Evolutionary conservation across 2,113 vertebrate genomes (phyloP).

Genomic region (Entelurus aequoreus): DNA sequence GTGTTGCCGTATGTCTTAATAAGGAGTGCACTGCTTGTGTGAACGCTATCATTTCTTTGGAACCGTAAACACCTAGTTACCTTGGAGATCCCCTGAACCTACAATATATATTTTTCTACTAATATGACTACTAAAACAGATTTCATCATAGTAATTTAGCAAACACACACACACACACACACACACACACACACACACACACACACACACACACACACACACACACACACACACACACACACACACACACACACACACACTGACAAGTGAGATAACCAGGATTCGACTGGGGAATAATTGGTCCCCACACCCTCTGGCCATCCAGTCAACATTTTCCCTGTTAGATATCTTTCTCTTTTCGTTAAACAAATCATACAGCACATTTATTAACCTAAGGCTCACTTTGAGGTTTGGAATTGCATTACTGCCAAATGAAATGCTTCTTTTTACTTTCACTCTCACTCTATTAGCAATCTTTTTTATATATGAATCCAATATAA

Average conservation of each 20-base stretch:
- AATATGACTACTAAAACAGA: background rate
- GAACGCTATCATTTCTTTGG: background rate
- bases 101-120: background rate
- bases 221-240: background rate
- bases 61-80: background rate
- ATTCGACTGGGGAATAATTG: constrained; percentile 31
- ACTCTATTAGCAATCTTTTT: constrained; percentile 45
- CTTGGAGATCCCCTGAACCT: background rate
- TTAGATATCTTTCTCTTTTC: constrained; percentile 24
- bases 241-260: background rate
- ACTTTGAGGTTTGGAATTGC: constrained; percentile 41
- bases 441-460: constrained; percentile 25
- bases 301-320: constrained; percentile 2
- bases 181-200: too few species aligned
- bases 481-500: constrained; percentile 52
- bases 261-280: constrained; percentile 27
- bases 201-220: background rate
- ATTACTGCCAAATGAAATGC: constrained; percentile 26
- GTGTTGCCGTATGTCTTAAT: background rate
- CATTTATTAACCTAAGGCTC: constrained; percentile 34
- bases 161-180: background rate
- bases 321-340: constrained; percentile 29
- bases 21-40: too few species aligned
- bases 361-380: constrained; percentile 39
- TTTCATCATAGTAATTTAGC: background rate